Conservation (phyloP, 2,113 vertebrate species). For the Aldabrachelys gigantea region DNA sequence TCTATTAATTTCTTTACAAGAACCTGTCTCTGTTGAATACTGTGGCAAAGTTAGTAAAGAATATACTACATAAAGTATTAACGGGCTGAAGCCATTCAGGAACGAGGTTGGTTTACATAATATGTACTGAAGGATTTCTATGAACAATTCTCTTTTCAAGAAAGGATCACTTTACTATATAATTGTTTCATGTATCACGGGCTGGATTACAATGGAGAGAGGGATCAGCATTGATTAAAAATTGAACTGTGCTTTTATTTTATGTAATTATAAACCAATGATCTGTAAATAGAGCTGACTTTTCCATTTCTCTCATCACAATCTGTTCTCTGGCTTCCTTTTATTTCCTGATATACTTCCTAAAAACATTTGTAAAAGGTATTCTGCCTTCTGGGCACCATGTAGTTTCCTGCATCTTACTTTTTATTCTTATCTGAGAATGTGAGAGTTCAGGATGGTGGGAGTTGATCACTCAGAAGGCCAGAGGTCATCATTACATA, state of each 20-base stretch:
- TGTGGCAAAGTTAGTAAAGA: constrained; percentile 3
- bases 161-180: constrained; percentile 37
- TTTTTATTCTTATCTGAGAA: constrained; percentile 20
- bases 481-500: constrained; percentile 45
- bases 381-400: neutral
- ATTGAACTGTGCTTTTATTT: constrained; percentile 59
- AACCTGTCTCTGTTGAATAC: neutral
- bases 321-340: constrained; percentile 40
- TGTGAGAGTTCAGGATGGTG: constrained; percentile 55
- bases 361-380: constrained; percentile 1
- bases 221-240: constrained; percentile 53
- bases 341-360: constrained; percentile 27
- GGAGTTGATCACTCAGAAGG: constrained; percentile 31
- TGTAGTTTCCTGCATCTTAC: neutral
- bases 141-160: constrained; percentile 25
- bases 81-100: neutral
- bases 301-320: constrained; percentile 42
- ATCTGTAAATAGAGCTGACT: constrained; percentile 2
- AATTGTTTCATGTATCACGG: constrained; percentile 50
- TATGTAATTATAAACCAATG: neutral
- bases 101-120: constrained; percentile 26
- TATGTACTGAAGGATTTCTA: constrained; percentile 47
- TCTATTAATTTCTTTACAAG: neutral
- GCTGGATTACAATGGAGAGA: constrained; percentile 4
- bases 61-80: neutral